Conservation (phyloP, 2,888 invertebrate genomes). For the Cryptocephalus primarius region DNA sequence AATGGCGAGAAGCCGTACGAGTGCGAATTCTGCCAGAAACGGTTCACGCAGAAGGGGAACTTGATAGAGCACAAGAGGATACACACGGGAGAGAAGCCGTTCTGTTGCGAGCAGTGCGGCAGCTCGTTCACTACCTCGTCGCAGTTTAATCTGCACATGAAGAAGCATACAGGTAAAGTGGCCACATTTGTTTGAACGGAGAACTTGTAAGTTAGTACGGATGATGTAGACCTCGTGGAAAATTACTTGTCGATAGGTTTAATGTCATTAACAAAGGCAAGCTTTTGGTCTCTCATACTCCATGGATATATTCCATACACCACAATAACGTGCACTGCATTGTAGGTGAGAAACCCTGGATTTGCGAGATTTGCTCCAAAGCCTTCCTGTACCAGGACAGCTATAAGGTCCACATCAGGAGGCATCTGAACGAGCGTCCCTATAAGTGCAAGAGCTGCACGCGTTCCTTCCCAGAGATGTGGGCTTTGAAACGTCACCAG, state of each 20-base stretch:
- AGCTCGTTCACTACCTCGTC: constrained; percentile 64
- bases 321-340: neutral
- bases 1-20: constrained; percentile 57
- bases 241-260: no score
- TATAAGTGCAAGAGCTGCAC: constrained; percentile 48
- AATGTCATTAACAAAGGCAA: no score
- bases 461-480: constrained; percentile 53
- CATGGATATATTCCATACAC: no score
- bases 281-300: no score
- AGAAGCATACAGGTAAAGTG: constrained; percentile 43
- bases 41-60: constrained; percentile 70
- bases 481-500: constrained; percentile 54
- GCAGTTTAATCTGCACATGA: constrained; percentile 56
- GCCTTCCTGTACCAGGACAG: constrained; percentile 50
- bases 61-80: constrained; percentile 64
- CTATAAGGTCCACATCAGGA: constrained; percentile 53
- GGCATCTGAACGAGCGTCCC: constrained; percentile 54
- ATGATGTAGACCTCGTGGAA: no score
- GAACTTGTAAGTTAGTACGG: no score
- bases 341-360: constrained; percentile 42
- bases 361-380: constrained; percentile 48
- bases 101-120: constrained; percentile 54
- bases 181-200: no score
- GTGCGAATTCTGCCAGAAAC: constrained; percentile 58
- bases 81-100: constrained; percentile 70